Conservation (phyloP, 2,797 vertebrate species). For the Acipenser oxyrinchus region DNA sequence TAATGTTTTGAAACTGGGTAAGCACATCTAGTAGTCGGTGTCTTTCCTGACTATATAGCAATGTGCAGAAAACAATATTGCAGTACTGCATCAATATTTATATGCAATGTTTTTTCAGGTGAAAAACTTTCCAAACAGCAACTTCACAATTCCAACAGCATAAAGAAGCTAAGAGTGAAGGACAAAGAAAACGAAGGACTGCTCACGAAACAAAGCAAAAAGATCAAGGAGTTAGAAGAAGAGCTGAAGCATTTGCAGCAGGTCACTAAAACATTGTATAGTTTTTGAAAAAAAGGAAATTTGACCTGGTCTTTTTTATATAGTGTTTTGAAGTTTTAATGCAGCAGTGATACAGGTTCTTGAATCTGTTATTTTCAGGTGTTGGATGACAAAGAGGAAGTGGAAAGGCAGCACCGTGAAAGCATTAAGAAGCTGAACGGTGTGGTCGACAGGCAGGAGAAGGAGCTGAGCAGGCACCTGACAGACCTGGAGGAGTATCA, state of each 20-base stretch:
- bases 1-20: no score
- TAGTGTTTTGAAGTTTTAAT: no score
- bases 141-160: conserved; percentile 90
- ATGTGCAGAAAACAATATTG: no score
- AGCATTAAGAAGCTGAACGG: conserved; percentile 87
- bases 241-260: conserved; percentile 82
- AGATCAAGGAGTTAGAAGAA: conserved; percentile 80
- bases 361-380: conserved; percentile 53
- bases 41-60: no score
- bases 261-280: conserved; percentile 44
- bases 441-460: conserved; percentile 84
- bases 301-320: no score
- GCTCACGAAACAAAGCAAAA: conserved; percentile 74
- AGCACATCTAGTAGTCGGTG: no score
- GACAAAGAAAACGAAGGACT: conserved; percentile 82
- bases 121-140: conserved; percentile 98
- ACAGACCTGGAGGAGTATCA: conserved; percentile 72
- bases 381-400: conserved; percentile 89
- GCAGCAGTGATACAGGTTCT: not conserved
- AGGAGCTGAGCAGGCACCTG: conserved; percentile 70
- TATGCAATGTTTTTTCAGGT: conserved; percentile 50
- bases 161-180: conserved; percentile 91
- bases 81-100: not conserved
- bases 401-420: conserved; percentile 92
- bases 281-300: not conserved